Evolutionary conservation across 2,888 invertebrate genomes (phyloP), one percentile per base, ranked within the genome.

Genomic region (Anthoptus insignis): DNA sequence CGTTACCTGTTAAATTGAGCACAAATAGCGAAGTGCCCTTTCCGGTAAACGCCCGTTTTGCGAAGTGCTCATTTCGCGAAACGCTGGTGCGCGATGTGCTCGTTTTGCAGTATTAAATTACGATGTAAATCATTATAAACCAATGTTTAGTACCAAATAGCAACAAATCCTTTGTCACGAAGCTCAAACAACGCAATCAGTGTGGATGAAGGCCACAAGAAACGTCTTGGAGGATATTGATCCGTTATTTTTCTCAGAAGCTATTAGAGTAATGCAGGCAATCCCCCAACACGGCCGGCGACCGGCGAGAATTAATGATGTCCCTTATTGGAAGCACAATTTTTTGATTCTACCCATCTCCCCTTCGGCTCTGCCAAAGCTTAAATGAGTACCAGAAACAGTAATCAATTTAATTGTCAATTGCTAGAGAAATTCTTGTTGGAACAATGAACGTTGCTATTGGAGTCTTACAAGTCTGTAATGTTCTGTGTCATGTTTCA

Each of bases 271-370:
- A 87, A 86, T 84, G 82, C 86, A 81, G 81, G 81, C 83, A 84
- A 86, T 86, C 86, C 86, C 81, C 78, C 80, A 74, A 79, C 77
- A 76, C 79, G 77, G 79, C 76, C 77, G 77, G 74, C 80, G 81
- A 79, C 81, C 81, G 83, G 82, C 84, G 87, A 93, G 94, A 95
- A 95, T 95, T 95, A 95, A 95, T 95, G 95, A 95, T 95, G 93
- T 89, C 94, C 94, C 94, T 95, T 95, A 95, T 95, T 95, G 95
- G 93, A 94, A 94, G 94, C 94, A 94, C 94, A 94, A 94, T 95
- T 95, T 95, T 94, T 94, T 94, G 94, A 94, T 94, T 93, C 89
- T 90, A 85, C 81, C 79, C 83, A 64, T 72, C 79, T 74, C 76
- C 72, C 71, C 72, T 70, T 72, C 74, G 59, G 58, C 69, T 72